Conservation (phyloP, 2,888 invertebrate species). For the Aproaerema taeniolella region DNA sequence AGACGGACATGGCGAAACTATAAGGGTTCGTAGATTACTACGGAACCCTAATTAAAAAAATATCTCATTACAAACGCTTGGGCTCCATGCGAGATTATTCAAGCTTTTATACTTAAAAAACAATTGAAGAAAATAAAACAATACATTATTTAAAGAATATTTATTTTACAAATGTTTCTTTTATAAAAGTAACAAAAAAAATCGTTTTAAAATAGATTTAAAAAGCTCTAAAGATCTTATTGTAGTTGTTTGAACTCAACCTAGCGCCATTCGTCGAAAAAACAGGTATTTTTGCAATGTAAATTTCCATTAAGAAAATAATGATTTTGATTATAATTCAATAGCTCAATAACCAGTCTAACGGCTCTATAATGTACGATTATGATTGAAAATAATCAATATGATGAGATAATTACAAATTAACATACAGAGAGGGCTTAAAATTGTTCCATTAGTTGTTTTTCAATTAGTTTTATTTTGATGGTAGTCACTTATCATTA, state of each 20-base stretch:
- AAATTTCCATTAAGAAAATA: conserved; percentile 7
- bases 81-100: no score
- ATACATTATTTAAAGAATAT: not conserved
- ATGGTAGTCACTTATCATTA: conserved; percentile 6
- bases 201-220: not conserved
- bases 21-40: no score
- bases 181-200: not conserved
- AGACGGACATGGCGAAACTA: no score
- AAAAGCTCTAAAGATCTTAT: conserved; percentile 2
- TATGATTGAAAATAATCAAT: conserved; percentile 10
- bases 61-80: no score
- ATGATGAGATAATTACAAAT: conserved; percentile 7
- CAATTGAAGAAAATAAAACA: not conserved
- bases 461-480: conserved; percentile 10
- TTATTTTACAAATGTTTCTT: not conserved
- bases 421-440: conserved; percentile 9
- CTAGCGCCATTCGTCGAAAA: conserved; percentile 2
- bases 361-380: conserved; percentile 11
- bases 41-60: no score
- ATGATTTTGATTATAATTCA: conserved; percentile 6
- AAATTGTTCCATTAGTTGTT: conserved; percentile 5
- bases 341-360: conserved; percentile 7
- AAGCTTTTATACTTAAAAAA: no score
- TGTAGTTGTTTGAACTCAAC: not conserved
- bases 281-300: conserved; percentile 5